A percentile compares a stretch with the other conserved stretches of the same genome.
These are phyloP conservation scores for Cinclus mexicanus DNA, from an alignment of 2,113 vertebrate species.

Conservation along the genomic window DNA sequence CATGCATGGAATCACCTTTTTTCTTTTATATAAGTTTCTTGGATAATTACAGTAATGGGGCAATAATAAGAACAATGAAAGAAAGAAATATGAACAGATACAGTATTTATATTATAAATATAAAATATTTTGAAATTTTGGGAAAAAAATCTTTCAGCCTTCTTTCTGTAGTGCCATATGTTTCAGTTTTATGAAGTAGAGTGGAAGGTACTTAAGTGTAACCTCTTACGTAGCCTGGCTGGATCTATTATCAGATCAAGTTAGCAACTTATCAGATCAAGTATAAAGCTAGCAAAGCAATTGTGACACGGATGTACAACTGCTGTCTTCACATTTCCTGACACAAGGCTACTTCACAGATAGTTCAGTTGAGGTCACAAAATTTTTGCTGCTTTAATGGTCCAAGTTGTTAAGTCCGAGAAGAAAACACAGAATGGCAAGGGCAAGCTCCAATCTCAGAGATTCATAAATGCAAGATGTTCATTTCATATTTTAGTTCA, in stretches of 20 bases:
- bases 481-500: not conserved
- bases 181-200: not conserved
- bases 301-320: not conserved
- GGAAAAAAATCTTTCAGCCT: not conserved
- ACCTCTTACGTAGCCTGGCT: not conserved
- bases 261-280: not conserved
- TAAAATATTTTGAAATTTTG: not conserved
- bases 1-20: not conserved
- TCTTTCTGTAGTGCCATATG: not conserved
- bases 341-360: not conserved
- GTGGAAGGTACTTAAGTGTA: not conserved
- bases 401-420: not conserved
- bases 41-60: not conserved
- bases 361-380: not conserved
- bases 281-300: not conserved
- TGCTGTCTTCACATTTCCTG: not conserved
- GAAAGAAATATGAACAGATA: not conserved
- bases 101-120: not conserved
- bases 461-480: not conserved
- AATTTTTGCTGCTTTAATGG: not conserved
- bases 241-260: not conserved
- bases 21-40: not conserved
- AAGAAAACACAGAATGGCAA: not conserved
- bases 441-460: not conserved
- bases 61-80: not conserved